Percentiles rank a stretch among this genome's conserved stretches.
These are phyloP conservation scores for Mythimna vitellina DNA, from an alignment of 2,888 invertebrate genomes.

Conservation along the genomic window DNA sequence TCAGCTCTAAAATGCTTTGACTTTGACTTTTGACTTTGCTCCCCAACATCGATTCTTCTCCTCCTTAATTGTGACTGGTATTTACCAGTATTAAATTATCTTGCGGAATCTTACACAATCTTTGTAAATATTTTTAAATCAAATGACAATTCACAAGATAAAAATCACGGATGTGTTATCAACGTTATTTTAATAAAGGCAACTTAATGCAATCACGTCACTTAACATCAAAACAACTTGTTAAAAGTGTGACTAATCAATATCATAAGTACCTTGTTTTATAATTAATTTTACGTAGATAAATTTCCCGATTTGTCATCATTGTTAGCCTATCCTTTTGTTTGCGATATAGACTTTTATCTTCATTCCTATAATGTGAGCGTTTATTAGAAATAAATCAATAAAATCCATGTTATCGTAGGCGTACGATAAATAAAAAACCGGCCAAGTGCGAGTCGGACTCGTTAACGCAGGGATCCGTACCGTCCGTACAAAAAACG, in stretches of 20 bases:
- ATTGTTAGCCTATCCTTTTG: background rate
- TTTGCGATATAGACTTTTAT: background rate
- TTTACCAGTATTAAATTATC: background rate
- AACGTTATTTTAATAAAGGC: background rate
- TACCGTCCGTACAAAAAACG: too few species aligned
- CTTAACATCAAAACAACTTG: slow-evolving; percentile 1
- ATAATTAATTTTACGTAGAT: background rate
- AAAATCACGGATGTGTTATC: background rate
- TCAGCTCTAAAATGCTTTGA: too few species aligned
- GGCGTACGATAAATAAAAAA: background rate
- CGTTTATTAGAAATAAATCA: background rate
- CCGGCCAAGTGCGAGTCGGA: too few species aligned
- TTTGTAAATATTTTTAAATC: background rate
- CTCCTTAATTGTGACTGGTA: background rate
- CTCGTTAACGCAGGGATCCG: too few species aligned
- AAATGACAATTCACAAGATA: slow-evolving; percentile 5
- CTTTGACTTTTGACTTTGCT: too few species aligned
- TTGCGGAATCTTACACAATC: background rate
- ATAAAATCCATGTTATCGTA: background rate
- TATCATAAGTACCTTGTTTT: background rate
- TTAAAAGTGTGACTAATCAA: background rate
- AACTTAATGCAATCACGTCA: background rate
- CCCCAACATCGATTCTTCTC: too few species aligned
- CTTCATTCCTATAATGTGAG: background rate
- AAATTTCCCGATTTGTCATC: background rate